Evolutionary conservation across 1,140 invertebrate genomes (phyloP).

Genomic region (Camponotus floridanus): DNA sequence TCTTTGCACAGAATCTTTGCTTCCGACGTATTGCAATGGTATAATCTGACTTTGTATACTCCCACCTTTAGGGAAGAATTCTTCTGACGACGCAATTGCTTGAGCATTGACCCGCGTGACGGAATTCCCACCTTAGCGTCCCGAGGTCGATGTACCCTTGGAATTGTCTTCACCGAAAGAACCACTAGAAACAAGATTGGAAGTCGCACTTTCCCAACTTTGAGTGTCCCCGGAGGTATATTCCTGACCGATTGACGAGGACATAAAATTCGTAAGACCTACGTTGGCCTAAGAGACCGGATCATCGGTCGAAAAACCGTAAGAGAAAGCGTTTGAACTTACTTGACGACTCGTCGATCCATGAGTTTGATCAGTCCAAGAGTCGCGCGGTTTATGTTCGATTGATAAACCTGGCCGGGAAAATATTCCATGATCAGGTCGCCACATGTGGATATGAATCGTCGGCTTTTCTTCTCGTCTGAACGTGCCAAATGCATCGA

Average conservation of each 20-base stretch:
- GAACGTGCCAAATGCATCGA: not conserved
- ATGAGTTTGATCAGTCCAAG: conserved; percentile 66
- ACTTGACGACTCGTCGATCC: conserved; percentile 52
- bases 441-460: conserved; percentile 62
- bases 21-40: conserved; percentile 76
- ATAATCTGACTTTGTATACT: conserved; percentile 58
- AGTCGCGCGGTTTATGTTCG: conserved; percentile 67
- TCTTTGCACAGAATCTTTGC: conserved; percentile 19
- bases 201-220: not conserved
- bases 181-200: not conserved
- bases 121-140: conserved; percentile 62
- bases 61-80: conserved; percentile 56
- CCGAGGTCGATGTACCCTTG: conserved; percentile 54
- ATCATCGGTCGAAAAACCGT: not conserved
- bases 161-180: not conserved
- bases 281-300: conserved; percentile 49
- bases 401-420: conserved; percentile 73
- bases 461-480: conserved; percentile 41
- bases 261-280: conserved; percentile 68
- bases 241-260: conserved; percentile 73
- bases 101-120: conserved; percentile 47
- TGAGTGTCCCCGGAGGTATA: conserved; percentile 69
- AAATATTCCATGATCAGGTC: not conserved
- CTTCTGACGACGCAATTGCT: conserved; percentile 69
- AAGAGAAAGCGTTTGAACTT: not conserved